Percentiles rank a stretch among this genome's conserved stretches.
Conservation (phyloP, 2,797 vertebrate species). For the Sebastolobus alascanus region DNA sequence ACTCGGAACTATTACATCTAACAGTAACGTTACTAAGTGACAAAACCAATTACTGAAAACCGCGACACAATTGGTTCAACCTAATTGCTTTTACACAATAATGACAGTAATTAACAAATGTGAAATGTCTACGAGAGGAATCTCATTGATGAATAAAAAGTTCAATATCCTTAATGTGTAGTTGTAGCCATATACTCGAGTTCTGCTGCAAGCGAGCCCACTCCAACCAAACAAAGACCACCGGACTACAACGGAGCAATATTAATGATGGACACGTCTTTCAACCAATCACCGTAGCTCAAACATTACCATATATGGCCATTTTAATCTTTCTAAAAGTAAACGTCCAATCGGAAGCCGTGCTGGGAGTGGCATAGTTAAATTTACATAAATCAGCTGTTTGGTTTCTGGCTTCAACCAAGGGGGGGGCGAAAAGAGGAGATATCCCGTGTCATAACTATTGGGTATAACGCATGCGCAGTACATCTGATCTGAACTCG, state of each 20-base stretch:
- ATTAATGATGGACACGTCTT: constrained; percentile 30
- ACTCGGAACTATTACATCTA: background rate
- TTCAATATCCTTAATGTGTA: background rate
- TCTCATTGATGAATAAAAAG: background rate
- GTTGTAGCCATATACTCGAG: background rate
- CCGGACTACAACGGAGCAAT: background rate
- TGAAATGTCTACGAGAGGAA: background rate
- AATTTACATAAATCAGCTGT: background rate
- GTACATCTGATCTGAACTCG: too few species aligned
- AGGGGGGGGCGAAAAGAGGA: too few species aligned
- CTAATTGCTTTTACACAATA: background rate
- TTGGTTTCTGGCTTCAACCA: background rate
- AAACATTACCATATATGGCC: constrained; percentile 72
- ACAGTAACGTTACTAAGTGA: background rate
- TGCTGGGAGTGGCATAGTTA: background rate
- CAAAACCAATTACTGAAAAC: background rate
- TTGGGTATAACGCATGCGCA: too few species aligned
- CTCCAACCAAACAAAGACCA: constrained; percentile 36
- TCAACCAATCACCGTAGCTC: constrained; percentile 52
- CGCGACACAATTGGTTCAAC: background rate
- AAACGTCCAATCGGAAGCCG: constrained; percentile 61
- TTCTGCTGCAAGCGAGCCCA: background rate
- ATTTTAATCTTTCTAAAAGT: constrained; percentile 51
- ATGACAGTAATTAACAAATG: too few species aligned
- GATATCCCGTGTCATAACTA: too few species aligned